phyloP scores from a whole-genome alignment of 2,113 vertebrate genomes.

The Dasyprocta punctata region DNA sequence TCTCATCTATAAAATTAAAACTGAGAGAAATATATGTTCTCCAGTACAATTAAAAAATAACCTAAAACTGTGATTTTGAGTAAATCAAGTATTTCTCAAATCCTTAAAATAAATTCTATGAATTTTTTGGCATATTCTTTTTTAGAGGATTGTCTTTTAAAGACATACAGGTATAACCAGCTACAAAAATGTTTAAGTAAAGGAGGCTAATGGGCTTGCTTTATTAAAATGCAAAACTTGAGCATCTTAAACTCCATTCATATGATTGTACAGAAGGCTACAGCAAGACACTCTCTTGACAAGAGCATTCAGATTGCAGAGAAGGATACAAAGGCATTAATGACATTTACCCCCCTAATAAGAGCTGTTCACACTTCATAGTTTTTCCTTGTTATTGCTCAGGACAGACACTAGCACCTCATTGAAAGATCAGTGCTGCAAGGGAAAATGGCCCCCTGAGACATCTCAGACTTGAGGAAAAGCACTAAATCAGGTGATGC shows the following conservation, averaged over 20 bases:
- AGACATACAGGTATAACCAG: neutral
- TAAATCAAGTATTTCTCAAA: conserved; percentile 23
- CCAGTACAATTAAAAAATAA: neutral
- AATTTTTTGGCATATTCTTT: conserved; percentile 36
- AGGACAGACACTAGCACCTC: conserved; percentile 87
- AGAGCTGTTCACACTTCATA: conserved; percentile 86
- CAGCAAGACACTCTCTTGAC: conserved; percentile 68
- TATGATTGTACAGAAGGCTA: conserved; percentile 69
- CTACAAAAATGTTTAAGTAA: conserved; percentile 29
- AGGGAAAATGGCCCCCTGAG: conserved; percentile 84
- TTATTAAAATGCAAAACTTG: conserved; percentile 83
- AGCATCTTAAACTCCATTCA: conserved; percentile 71
- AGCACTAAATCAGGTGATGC: conserved; percentile 85
- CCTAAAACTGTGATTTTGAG: conserved; percentile 17
- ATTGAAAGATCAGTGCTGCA: conserved; percentile 87
- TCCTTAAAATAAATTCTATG: conserved; percentile 52
- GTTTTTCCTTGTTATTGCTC: conserved; percentile 86
- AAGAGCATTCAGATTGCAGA: conserved; percentile 75
- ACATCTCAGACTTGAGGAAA: conserved; percentile 82
- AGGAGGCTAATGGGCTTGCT: conserved; percentile 60
- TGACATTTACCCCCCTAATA: conserved; percentile 88
- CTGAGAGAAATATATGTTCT: neutral
- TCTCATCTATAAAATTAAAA: conserved; percentile 23
- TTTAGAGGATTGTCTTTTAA: conserved; percentile 11
- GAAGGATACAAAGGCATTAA: conserved; percentile 84